phyloP scores from a whole-genome alignment of 2,888 invertebrate species.

The Amiota communis region DNA sequence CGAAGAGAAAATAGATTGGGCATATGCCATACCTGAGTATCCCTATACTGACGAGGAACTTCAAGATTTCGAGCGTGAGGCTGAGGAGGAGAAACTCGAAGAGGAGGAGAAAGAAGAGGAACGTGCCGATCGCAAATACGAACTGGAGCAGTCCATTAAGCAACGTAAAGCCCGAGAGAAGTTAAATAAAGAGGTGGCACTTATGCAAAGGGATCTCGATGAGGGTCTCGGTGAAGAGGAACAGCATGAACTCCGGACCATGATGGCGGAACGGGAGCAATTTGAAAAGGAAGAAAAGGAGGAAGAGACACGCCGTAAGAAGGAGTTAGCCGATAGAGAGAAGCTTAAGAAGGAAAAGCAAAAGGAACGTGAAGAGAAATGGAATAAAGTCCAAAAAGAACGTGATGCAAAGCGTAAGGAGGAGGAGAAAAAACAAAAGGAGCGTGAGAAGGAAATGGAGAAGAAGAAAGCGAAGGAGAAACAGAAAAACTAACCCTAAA shows the following conservation, averaged over 20 bases:
- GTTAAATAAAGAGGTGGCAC: constrained; percentile 50
- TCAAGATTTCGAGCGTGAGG: constrained; percentile 49
- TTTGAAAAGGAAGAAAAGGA: constrained; percentile 51
- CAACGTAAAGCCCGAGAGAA: constrained; percentile 53
- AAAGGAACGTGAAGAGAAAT: constrained; percentile 36
- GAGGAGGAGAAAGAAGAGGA: constrained; percentile 43
- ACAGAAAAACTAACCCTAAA: no score
- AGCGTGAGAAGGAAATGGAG: neutral
- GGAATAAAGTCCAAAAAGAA: constrained; percentile 39
- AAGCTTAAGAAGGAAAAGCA: constrained; percentile 39
- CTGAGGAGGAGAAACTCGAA: constrained; percentile 48
- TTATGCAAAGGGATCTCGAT: constrained; percentile 55
- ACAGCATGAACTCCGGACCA: constrained; percentile 41
- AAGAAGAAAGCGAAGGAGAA: neutral
- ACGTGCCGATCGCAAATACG: constrained; percentile 41
- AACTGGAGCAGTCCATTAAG: constrained; percentile 46
- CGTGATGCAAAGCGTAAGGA: constrained; percentile 36
- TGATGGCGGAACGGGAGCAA: constrained; percentile 47
- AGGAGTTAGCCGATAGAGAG: constrained; percentile 25
- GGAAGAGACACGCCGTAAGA: constrained; percentile 47
- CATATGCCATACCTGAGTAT: constrained; percentile 47
- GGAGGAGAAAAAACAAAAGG: constrained; percentile 36
- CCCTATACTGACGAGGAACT: constrained; percentile 54
- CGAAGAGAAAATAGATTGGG: constrained; percentile 19
- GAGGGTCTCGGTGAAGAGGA: constrained; percentile 48